Conservation (phyloP, 2,113 vertebrate species). For the Lophochroa leadbeateri region DNA sequence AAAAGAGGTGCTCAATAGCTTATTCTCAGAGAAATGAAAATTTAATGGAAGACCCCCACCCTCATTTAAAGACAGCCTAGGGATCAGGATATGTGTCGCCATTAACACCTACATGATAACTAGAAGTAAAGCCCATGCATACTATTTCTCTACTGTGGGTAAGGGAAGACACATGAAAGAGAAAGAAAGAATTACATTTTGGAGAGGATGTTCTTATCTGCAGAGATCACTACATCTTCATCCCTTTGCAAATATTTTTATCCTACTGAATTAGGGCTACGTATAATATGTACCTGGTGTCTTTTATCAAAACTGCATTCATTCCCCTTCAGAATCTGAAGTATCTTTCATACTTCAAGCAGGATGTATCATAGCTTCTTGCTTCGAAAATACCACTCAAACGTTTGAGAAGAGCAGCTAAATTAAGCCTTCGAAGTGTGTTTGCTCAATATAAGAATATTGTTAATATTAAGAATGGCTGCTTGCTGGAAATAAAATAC, state of each 20-base stretch:
- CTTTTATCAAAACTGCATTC: neutral
- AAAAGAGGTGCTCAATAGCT: neutral
- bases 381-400: neutral
- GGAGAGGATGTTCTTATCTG: neutral
- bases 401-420: neutral
- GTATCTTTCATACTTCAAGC: neutral
- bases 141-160: neutral
- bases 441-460: neutral
- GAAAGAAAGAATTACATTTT: neutral
- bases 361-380: neutral
- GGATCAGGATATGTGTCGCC: neutral
- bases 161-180: neutral
- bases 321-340: neutral
- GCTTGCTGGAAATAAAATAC: neutral
- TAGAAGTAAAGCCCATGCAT: neutral
- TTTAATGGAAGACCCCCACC: neutral
- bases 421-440: neutral
- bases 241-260: neutral
- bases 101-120: neutral
- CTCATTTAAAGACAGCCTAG: neutral
- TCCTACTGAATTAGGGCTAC: neutral
- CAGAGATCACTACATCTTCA: neutral
- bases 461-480: neutral
- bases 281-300: fast-evolving
- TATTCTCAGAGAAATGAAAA: neutral